Base-by-base conservation (phyloP, 2,797 vertebrate species). In the Anguilla megastoma region DNA sequence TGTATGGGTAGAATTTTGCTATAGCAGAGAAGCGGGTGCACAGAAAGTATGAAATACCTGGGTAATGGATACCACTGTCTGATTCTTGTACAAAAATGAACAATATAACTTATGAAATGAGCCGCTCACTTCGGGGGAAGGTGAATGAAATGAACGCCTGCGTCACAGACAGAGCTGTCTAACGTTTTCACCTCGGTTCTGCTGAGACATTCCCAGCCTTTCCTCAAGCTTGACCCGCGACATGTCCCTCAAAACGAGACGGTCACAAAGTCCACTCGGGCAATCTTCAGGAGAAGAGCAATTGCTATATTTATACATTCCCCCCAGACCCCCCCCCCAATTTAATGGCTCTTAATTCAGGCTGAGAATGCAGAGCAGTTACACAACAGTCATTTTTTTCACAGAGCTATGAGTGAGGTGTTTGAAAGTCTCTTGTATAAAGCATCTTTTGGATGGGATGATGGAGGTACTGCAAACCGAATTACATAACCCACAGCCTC, bases 361-460 rank as follows among this genome's bases (percentile, higher is more conserved):
- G 71, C 74, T 7, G 30, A 41, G 14, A 36, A 79, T 21, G 3
- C 74, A 79, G 74, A 21, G 74, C 36, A 45, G 33, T 79, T 21
- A 41, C 36, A 79, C 36, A 74, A 74, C 71, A 33, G 33, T 74
- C 71, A 74, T 8, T 12, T 33, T 41, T 36, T 41, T 3, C 12
- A 45, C 18, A 79, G 74, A 79, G 14, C 41, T 18, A 6, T 79
- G 36, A 74, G 33, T 36, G 33, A 30, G 1, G 74, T 21, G 16
- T 79, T 79, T 79, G 33, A 79, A 36, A 79, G 36, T 41, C 33
- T 45, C 33, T 79, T 79, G 16, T 41, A 36, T 79, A 79, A 79
- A 79, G 33, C 74, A 79, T 79, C 18, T 36, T 52, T 79, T 45
- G 74, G 33, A 79, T 79, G 33, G 30, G 74, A 79, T 79, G 74